Conservation (phyloP, 1,140 invertebrate genomes). For the Aphidius ervi region DNA sequence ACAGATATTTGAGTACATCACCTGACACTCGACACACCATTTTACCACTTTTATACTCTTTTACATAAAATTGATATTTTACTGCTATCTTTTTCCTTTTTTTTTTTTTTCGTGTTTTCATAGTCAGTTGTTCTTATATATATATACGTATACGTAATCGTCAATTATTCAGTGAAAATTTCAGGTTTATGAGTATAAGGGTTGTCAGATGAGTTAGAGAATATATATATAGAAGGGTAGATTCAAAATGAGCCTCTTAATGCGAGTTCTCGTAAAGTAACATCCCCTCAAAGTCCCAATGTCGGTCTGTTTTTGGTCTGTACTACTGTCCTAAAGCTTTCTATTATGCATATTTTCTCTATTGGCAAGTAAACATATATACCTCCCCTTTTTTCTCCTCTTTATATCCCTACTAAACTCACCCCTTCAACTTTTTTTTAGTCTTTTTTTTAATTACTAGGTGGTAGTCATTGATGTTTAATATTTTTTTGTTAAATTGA, state of each 20-base stretch:
- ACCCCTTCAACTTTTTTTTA: slow-evolving; percentile 4
- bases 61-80: too few species aligned
- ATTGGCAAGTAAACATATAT: slow-evolving; percentile 42
- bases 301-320: slow-evolving; percentile 27
- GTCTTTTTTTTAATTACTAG: too few species aligned
- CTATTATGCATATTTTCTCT: slow-evolving; percentile 44
- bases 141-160: slow-evolving; percentile 2
- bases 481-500: too few species aligned
- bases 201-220: too few species aligned
- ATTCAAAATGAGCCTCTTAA: slow-evolving; percentile 26
- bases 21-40: too few species aligned
- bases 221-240: slow-evolving; percentile 3
- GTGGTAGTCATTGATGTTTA: too few species aligned
- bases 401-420: slow-evolving; percentile 1
- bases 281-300: slow-evolving; percentile 40
- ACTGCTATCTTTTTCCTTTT: too few species aligned
- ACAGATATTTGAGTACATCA: too few species aligned
- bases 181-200: slow-evolving; percentile 3
- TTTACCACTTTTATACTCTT: too few species aligned
- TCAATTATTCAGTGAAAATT: slow-evolving; percentile 11
- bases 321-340: slow-evolving; percentile 30
- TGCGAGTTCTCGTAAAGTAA: slow-evolving; percentile 38
- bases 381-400: slow-evolving; percentile 12
- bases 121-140: too few species aligned
- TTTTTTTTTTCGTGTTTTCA: too few species aligned